Evolutionary conservation across 2,888 invertebrate species (phyloP).

Genomic region (Isotomurus palustris): DNA sequence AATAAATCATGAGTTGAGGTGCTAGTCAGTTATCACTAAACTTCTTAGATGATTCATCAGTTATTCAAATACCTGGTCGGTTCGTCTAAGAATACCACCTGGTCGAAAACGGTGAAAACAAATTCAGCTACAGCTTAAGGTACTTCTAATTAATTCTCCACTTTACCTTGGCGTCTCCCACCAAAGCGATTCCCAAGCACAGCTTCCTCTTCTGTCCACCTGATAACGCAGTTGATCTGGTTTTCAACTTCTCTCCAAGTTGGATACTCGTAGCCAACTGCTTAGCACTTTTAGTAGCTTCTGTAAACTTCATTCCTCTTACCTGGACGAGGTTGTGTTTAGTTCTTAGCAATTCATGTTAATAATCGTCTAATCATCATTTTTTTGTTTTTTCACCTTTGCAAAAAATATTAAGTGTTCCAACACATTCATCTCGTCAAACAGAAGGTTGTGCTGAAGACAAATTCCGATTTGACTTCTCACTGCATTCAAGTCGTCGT

Average conservation of each 20-base stretch:
- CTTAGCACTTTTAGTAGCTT: slow-evolving; percentile 56
- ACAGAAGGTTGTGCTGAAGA: slow-evolving; percentile 82
- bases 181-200: slow-evolving; percentile 72
- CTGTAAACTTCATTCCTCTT: slow-evolving; percentile 56
- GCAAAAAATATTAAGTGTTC: slow-evolving; percentile 81
- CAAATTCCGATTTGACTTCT: slow-evolving; percentile 77
- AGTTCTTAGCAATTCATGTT: too few relatives aligned
- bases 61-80: slow-evolving; percentile 50
- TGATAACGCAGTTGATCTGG: slow-evolving; percentile 63
- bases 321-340: too few relatives aligned
- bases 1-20: neutral
- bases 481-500: slow-evolving; percentile 60
- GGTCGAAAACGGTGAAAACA: slow-evolving; percentile 47
- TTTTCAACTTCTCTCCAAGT: slow-evolving; percentile 60
- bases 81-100: slow-evolving; percentile 56
- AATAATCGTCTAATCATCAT: neutral
- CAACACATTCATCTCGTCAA: slow-evolving; percentile 71
- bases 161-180: slow-evolving; percentile 62
- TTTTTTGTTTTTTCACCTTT: slow-evolving; percentile 53
- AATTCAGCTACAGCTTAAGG: neutral
- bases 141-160: neutral
- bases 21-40: neutral
- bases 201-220: slow-evolving; percentile 89
- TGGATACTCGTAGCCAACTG: slow-evolving; percentile 60
- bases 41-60: neutral